Evolutionary conservation across 1,140 invertebrate genomes (phyloP).

Genomic region (Eulimnadia texana): DNA sequence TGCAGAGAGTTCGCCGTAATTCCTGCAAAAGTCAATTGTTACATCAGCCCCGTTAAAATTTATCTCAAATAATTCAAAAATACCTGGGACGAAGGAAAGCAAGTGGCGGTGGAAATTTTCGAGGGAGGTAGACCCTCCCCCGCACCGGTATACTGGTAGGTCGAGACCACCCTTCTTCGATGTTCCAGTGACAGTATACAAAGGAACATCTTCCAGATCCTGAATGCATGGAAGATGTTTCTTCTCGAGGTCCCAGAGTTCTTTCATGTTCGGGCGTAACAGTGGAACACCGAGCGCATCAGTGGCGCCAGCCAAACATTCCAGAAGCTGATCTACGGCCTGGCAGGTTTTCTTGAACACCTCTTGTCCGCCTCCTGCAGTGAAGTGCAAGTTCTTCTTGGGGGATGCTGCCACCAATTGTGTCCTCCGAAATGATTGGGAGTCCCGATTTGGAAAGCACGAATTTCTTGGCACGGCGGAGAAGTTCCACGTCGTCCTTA

Average conservation of each 20-base stretch:
- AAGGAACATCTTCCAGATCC: not conserved
- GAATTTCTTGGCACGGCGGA: not conserved
- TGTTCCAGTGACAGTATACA: constrained; percentile 3
- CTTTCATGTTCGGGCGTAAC: not conserved
- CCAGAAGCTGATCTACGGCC: not conserved
- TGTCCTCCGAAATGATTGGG: not conserved
- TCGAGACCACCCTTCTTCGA: not conserved
- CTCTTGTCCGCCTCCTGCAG: not conserved
- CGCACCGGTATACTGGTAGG: not conserved
- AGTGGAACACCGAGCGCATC: constrained; percentile 5
- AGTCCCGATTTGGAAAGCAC: not conserved
- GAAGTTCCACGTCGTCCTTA: not conserved
- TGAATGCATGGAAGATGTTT: constrained; percentile 9
- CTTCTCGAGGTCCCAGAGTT: constrained; percentile 4
- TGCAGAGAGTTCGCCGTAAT: not conserved
- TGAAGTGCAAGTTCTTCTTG: not conserved
- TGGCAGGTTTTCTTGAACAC: not conserved
- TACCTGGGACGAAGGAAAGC: constrained; percentile 4
- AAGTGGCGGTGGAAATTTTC: constrained; percentile 10
- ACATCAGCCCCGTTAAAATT: not conserved
- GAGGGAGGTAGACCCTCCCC: not conserved
- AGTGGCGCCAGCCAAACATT: constrained; percentile 3
- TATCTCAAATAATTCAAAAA: not conserved
- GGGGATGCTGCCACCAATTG: not conserved
- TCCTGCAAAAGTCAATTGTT: not conserved